Evolutionary conservation across 2,113 vertebrate genomes (phyloP).

Genomic region (Oncorhynchus masou): DNA sequence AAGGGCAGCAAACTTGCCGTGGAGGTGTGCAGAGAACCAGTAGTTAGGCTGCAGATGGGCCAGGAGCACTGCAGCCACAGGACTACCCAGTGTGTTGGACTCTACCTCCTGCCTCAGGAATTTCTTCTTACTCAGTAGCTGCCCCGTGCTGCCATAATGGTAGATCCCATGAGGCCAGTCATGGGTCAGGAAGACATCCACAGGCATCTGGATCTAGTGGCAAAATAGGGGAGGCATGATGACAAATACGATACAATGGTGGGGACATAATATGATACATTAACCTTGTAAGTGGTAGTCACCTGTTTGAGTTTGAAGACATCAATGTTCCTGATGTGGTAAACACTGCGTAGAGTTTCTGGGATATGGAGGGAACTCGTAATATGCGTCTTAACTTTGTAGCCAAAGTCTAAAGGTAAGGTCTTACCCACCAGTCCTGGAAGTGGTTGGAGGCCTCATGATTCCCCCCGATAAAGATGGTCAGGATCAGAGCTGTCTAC

Average conservation of each 20-base stretch:
- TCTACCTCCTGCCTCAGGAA: conserved; percentile 92
- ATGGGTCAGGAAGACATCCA: conserved; percentile 94
- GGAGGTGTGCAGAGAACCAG: conserved; percentile 97
- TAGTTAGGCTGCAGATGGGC: conserved; percentile 88
- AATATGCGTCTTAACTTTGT: conserved; percentile 30
- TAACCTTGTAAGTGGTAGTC: conserved; percentile 7
- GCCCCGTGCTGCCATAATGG: conserved; percentile 85
- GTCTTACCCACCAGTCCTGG: conserved; percentile 83
- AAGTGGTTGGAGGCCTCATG: conserved; percentile 95
- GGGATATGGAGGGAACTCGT: conserved; percentile 92
- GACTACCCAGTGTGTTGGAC: conserved; percentile 86
- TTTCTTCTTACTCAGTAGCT: conserved; percentile 86
- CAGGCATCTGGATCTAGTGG: conserved; percentile 82
- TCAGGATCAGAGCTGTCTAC: conserved; percentile 90
- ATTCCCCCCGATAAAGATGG: conserved; percentile 95
- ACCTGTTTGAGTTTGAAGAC: conserved; percentile 98
- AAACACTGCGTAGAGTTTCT: conserved; percentile 89
- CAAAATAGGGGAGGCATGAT: not conserved
- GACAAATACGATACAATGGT: too few species aligned
- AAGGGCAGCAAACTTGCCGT: conserved; percentile 94
- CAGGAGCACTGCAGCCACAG: conserved; percentile 89
- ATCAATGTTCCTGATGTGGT: conserved; percentile 93
- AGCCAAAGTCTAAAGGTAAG: not conserved
- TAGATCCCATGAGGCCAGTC: conserved; percentile 97
- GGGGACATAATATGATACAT: too few species aligned